phyloP scores from a whole-genome alignment of 2,113 vertebrate genomes.

The Kryptolebias marmoratus region DNA sequence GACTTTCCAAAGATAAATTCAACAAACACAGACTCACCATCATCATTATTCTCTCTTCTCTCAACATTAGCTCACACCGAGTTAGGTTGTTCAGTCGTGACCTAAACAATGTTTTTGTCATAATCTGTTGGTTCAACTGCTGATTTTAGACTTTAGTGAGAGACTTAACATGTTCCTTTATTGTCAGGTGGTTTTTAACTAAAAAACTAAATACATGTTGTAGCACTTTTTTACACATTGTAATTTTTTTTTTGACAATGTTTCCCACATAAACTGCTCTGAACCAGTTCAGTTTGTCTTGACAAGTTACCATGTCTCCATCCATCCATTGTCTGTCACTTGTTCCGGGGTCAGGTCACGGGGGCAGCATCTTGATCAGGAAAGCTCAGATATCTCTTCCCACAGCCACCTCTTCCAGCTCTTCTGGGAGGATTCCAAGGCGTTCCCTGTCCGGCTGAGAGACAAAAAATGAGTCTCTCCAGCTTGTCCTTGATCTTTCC shows the following conservation, averaged over 20 bases:
- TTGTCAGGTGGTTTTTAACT: conserved; percentile 32
- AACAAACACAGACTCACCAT: conserved; percentile 23
- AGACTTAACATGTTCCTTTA: conserved; percentile 23
- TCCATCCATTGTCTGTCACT: no score
- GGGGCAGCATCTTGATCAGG: no score
- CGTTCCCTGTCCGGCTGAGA: no score
- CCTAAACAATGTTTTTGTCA: conserved; percentile 32
- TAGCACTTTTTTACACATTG: background rate
- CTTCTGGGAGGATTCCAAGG: no score
- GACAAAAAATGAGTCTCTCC: no score
- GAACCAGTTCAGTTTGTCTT: no score
- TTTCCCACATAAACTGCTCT: background rate
- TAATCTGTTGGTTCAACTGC: conserved; percentile 33
- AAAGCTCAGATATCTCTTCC: no score
- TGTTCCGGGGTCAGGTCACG: no score
- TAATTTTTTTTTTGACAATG: no score
- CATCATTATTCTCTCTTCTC: background rate
- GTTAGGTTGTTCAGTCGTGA: conserved; percentile 21
- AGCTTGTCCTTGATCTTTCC: no score
- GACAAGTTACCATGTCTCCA: no score
- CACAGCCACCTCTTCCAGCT: no score
- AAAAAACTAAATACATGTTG: conserved; percentile 8
- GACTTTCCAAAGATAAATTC: conserved; percentile 25
- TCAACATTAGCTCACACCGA: background rate
- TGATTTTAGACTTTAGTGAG: conserved; percentile 5